Evolutionary conservation across 2,797 vertebrate species (phyloP), one percentile per base, ranked within the genome.

Genomic region (Galago senegalensis): DNA sequence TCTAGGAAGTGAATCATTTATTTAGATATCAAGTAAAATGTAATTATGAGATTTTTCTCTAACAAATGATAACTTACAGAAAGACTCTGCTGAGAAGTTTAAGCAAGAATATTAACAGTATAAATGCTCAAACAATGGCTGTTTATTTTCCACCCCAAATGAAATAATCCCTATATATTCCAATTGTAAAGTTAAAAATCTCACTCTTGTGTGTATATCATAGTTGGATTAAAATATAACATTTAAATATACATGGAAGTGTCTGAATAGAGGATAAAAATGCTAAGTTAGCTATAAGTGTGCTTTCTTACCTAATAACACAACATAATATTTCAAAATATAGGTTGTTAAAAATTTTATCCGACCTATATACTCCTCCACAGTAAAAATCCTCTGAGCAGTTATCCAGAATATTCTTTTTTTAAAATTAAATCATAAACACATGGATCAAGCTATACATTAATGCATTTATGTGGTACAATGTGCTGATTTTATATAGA

Each of bases 1-100:
- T 21, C 37, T n/a, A 81, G 14, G 80, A 94, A 92, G 89, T 21
- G n/a, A 84, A 70, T 91, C 7, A 73, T 61, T 88, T 90, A 67
- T 89, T 93, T 79, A 67, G n/a, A 91, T 58, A 70, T 21, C 40
- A 89, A 88, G n/a, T 81, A 94, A 67, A 92, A 73, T 86, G 63
- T 53, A 89, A 58, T 76, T 90, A 76, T 87, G 69, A 25, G 8
- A 21, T 77, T 94, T 94, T 92, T 93, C 37, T 89, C 49, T 79
- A 73, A 46, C 18, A 87, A 81, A 73, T 89, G 27, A 60, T 82
- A 46, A 83, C 63, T 89, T 80, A 49, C 56, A 77, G 31, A 88
- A 23, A 92, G 70, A 89, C 92, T 75, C 27, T n/a, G 25, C 49
- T 67, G 11, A 87, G 49, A 93, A 60, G 4, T 91, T 92, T 97